These are phyloP conservation scores for Chouioia cunea DNA, from an alignment of 2,888 invertebrate species.

Conservation along the genomic window DNA sequence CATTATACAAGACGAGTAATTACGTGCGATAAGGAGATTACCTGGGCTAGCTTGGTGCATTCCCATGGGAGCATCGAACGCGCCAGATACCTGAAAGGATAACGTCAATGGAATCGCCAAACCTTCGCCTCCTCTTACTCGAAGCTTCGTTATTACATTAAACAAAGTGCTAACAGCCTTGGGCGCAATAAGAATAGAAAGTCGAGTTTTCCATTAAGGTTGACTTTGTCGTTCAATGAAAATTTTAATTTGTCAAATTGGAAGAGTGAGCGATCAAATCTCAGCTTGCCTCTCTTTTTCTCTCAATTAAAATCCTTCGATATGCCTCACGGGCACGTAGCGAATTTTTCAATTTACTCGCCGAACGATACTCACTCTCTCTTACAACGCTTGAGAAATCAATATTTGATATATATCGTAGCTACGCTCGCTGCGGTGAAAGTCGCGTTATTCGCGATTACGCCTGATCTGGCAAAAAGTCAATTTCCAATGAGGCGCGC, in stretches of 20 bases:
- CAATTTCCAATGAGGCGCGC: too few relatives aligned
- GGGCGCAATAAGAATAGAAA: too few relatives aligned
- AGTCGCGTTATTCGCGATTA: slow-evolving; percentile 19
- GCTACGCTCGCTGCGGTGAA: background rate
- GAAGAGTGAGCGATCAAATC: background rate
- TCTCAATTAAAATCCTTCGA: slow-evolving; percentile 27
- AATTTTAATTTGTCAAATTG: slow-evolving; percentile 6
- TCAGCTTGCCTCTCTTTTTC: slow-evolving; percentile 9
- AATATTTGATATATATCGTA: background rate
- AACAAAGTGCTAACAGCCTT: slow-evolving; percentile 45
- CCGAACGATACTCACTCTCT: too few relatives aligned
- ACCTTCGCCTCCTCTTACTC: slow-evolving; percentile 39
- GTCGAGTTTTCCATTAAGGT: too few relatives aligned
- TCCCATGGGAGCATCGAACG: slow-evolving; percentile 30
- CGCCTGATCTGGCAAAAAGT: slow-evolving; percentile 19
- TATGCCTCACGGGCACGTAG: background rate
- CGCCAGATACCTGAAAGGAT: slow-evolving; percentile 39
- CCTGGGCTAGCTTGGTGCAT: slow-evolving; percentile 15
- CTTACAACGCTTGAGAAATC: too few relatives aligned
- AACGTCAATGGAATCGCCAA: slow-evolving; percentile 41
- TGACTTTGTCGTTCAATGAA: background rate
- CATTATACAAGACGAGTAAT: slow-evolving; percentile 47
- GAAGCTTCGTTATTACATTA: slow-evolving; percentile 46
- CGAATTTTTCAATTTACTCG: slow-evolving; percentile 22
- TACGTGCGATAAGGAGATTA: slow-evolving; percentile 47